Percentiles rank a stretch among this genome's conserved stretches.
These are phyloP conservation scores for Xylocopa sonorina DNA, from an alignment of 1,140 invertebrate genomes.

Conservation along the genomic window DNA sequence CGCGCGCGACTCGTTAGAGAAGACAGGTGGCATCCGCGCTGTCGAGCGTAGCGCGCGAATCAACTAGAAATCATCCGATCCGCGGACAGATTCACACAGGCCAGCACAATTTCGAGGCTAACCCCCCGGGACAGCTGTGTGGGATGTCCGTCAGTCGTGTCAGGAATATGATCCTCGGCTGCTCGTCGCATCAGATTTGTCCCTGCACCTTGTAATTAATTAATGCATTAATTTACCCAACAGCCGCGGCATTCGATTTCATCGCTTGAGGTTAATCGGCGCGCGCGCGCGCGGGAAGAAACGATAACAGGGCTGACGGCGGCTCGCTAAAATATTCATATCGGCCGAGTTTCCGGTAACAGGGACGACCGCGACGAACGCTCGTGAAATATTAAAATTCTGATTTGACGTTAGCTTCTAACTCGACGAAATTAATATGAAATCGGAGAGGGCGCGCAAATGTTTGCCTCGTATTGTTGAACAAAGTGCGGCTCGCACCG, in stretches of 20 bases:
- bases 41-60: conserved; percentile 58
- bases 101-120: conserved; percentile 68
- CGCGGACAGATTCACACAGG: conserved; percentile 66
- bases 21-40: conserved; percentile 62
- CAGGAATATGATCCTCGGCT: conserved; percentile 62
- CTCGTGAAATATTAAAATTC: background rate
- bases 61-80: conserved; percentile 56
- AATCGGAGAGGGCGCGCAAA: too few species aligned
- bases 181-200: conserved; percentile 48
- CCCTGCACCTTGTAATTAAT: conserved; percentile 62
- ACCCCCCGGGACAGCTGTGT: conserved; percentile 60
- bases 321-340: background rate
- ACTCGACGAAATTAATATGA: too few species aligned
- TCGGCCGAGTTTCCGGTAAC: background rate
- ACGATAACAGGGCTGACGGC: background rate
- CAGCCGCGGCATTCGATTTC: background rate
- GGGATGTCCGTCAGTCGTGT: conserved; percentile 65
- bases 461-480: too few species aligned
- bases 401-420: too few species aligned
- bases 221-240: conserved; percentile 68
- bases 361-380: background rate
- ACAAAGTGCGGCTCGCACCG: too few species aligned
- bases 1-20: conserved; percentile 53
- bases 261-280: conserved; percentile 22
- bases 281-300: background rate